Conservation (phyloP, 1,140 invertebrate genomes). For the Latrodectus geometricus region DNA sequence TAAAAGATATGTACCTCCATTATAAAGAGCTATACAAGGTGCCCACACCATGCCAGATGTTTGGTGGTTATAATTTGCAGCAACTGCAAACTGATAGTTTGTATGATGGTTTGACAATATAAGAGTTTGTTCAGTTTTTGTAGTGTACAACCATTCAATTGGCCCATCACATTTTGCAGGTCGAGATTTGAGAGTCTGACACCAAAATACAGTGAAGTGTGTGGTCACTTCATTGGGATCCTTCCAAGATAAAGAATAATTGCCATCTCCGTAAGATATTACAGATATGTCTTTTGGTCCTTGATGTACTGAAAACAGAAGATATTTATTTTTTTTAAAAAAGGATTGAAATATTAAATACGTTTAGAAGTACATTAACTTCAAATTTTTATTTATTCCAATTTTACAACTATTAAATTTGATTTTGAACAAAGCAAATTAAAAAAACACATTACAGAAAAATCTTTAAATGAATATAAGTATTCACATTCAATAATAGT, state of each 20-base stretch:
- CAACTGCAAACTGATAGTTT: constrained; percentile 55
- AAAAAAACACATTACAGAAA: too few species aligned
- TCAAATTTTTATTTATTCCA: too few species aligned
- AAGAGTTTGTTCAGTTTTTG: background rate
- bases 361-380: too few species aligned
- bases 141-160: background rate
- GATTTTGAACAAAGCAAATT: too few species aligned
- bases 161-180: constrained; percentile 24
- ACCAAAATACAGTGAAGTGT: constrained; percentile 40
- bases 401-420: too few species aligned
- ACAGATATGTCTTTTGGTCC: constrained; percentile 43
- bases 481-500: too few species aligned
- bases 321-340: background rate
- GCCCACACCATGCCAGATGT: constrained; percentile 57
- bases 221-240: background rate
- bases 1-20: constrained; percentile 19
- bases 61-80: background rate
- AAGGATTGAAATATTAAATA: background rate
- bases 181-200: constrained; percentile 6
- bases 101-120: background rate
- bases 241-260: constrained; percentile 39
- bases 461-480: too few species aligned
- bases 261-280: constrained; percentile 21
- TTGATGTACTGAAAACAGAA: constrained; percentile 15
- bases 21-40: constrained; percentile 28